Conservation (phyloP, 2,113 vertebrate genomes). For the Siphamia tubifer region DNA sequence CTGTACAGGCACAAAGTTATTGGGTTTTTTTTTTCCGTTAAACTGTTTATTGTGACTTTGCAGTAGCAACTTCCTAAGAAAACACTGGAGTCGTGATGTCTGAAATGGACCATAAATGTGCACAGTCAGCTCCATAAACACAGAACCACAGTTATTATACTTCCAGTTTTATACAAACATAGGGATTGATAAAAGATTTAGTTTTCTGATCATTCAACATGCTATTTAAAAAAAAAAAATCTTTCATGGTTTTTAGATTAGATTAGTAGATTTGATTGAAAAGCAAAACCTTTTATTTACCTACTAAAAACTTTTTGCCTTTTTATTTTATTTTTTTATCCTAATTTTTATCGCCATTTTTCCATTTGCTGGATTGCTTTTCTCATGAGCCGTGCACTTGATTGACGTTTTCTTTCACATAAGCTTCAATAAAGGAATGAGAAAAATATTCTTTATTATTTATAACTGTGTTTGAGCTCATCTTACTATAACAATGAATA, state of each 20-base stretch:
- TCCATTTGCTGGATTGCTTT: conserved; percentile 12
- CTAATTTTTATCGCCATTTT: no score
- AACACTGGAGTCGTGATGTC: neutral
- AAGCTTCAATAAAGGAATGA: neutral
- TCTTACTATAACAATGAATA: neutral
- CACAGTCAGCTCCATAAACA: conserved; percentile 16
- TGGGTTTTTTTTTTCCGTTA: neutral
- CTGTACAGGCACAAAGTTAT: neutral
- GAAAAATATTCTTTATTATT: neutral
- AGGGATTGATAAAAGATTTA: neutral
- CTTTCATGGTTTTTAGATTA: neutral
- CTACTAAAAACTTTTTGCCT: neutral
- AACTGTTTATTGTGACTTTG: neutral
- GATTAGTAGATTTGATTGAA: neutral
- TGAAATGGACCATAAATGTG: conserved; percentile 23
- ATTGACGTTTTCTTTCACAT: conserved; percentile 19
- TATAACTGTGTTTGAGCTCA: neutral
- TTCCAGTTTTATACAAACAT: neutral
- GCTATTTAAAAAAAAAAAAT: neutral
- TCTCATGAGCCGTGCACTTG: conserved; percentile 3
- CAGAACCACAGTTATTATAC: conserved; percentile 9
- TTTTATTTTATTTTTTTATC: no score
- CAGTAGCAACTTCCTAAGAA: neutral
- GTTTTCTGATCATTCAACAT: neutral
- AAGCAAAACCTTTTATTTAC: neutral